A percentile compares a stretch with the other conserved stretches of the same genome.
These are phyloP conservation scores for Arctopsyche grandis DNA, from an alignment of 1,140 invertebrate genomes.

Conservation along the genomic window DNA sequence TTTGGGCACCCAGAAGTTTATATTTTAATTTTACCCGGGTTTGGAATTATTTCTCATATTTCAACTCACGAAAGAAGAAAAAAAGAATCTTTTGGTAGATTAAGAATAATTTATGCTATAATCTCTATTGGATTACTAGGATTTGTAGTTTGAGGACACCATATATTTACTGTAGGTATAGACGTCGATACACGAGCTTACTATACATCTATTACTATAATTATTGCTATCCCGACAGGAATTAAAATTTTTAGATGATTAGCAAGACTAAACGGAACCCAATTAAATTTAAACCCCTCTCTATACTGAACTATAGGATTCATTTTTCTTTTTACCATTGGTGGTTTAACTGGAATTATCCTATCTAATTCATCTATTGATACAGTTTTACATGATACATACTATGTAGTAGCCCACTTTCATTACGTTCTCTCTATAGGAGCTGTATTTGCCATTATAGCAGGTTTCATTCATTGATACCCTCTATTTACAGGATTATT, in stretches of 20 bases:
- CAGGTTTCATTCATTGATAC: conserved; percentile 74
- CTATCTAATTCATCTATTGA: conserved; percentile 78
- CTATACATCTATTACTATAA: conserved; percentile 79
- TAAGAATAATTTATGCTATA: conserved; percentile 75
- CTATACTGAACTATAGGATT: conserved; percentile 76
- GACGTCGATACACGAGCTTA: conserved; percentile 78
- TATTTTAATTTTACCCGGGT: conserved; percentile 75
- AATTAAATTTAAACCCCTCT: conserved; percentile 66
- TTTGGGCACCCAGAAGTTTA: conserved; percentile 83
- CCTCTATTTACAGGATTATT: conserved; percentile 70
- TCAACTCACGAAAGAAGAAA: conserved; percentile 69
- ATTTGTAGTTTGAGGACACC: conserved; percentile 77
- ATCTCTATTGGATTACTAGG: conserved; percentile 73
- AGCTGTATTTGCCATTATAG: conserved; percentile 78
- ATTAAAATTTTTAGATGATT: conserved; percentile 77
- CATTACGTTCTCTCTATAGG: conserved; percentile 76
- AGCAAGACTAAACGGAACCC: conserved; percentile 67
- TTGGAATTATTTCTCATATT: conserved; percentile 74
- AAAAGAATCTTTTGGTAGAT: conserved; percentile 69
- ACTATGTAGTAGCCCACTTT: conserved; percentile 82
- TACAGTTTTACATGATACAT: conserved; percentile 78
- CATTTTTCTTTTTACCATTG: conserved; percentile 76
- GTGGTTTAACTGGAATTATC: conserved; percentile 72
- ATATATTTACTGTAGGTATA: conserved; percentile 80
- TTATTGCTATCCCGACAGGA: conserved; percentile 75